Conservation (phyloP, 2,113 vertebrate genomes). For the Vidua chalybeata region DNA sequence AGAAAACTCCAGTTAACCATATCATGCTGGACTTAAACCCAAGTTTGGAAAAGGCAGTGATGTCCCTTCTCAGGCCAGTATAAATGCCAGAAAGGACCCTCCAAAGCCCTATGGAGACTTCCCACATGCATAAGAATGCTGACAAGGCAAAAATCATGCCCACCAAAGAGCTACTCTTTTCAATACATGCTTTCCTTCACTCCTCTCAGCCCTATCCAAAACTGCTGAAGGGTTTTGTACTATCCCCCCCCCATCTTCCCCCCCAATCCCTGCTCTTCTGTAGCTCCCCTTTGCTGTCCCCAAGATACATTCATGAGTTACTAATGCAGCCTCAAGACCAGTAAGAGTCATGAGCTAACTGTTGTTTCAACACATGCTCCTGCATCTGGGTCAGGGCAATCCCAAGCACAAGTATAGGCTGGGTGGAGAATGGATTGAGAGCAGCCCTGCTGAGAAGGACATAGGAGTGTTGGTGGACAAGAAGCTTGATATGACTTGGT, state of each 20-base stretch:
- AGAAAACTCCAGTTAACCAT: slow-evolving; percentile 56
- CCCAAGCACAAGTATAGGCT: background rate
- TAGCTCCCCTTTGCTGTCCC: background rate
- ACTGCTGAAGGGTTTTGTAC: background rate
- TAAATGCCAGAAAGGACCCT: background rate
- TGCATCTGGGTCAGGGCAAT: background rate
- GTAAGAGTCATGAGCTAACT: background rate
- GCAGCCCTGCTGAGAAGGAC: background rate
- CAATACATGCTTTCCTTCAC: background rate
- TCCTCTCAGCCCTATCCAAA: background rate
- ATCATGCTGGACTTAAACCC: background rate
- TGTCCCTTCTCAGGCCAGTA: background rate
- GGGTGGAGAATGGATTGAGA: background rate
- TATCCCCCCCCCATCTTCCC: too few species aligned
- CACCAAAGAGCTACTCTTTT: background rate
- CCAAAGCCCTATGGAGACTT: background rate
- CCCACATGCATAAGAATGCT: background rate
- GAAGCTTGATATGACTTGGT: background rate
- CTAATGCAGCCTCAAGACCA: slow-evolving; percentile 77
- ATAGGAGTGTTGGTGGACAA: background rate
- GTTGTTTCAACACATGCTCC: background rate
- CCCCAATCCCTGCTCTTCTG: background rate
- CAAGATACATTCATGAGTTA: background rate
- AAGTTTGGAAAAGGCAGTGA: background rate
- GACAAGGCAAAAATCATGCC: background rate